Conservation (phyloP, 2,888 invertebrate species). For the Eremobia ochroleuca region DNA sequence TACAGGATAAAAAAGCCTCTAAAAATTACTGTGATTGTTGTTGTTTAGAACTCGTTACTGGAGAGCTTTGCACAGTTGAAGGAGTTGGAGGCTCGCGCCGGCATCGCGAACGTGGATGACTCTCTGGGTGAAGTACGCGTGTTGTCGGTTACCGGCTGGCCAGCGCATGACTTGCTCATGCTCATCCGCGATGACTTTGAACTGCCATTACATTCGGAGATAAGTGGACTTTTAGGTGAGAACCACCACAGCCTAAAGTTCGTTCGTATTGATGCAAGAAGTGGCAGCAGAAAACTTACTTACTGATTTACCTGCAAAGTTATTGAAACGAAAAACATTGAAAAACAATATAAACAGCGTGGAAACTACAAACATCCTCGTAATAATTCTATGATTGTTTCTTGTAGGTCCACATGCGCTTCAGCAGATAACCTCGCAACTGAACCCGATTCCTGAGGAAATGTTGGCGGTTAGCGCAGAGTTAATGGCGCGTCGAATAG, state of each 20-base stretch:
- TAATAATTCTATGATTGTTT: background rate
- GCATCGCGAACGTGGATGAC: slow-evolving; percentile 74
- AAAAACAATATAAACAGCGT: background rate
- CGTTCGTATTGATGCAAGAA: background rate
- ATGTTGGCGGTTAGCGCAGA: slow-evolving; percentile 79
- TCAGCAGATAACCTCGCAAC: slow-evolving; percentile 78
- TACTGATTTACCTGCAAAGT: slow-evolving; percentile 1
- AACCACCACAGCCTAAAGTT: background rate
- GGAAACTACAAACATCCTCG: background rate
- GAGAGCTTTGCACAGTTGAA: slow-evolving; percentile 81
- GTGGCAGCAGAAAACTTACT: background rate
- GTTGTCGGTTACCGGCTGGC: slow-evolving; percentile 84
- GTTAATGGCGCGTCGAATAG: slow-evolving; percentile 83
- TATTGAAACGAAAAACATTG: slow-evolving; percentile 2
- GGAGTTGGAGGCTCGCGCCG: slow-evolving; percentile 80
- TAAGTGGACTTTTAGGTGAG: slow-evolving; percentile 80
- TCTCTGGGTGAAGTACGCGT: slow-evolving; percentile 80
- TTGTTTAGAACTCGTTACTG: slow-evolving; percentile 78
- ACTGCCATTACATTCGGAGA: slow-evolving; percentile 73
- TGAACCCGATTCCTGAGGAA: slow-evolving; percentile 83
- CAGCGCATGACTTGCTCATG: slow-evolving; percentile 83
- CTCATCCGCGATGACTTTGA: slow-evolving; percentile 79
- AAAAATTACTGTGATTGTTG: slow-evolving; percentile 6
- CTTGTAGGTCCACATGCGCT: slow-evolving; percentile 72
- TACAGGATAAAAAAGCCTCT: background rate